Evolutionary conservation across 2,888 invertebrate species (phyloP).

Genomic region (Andrena camellia): DNA sequence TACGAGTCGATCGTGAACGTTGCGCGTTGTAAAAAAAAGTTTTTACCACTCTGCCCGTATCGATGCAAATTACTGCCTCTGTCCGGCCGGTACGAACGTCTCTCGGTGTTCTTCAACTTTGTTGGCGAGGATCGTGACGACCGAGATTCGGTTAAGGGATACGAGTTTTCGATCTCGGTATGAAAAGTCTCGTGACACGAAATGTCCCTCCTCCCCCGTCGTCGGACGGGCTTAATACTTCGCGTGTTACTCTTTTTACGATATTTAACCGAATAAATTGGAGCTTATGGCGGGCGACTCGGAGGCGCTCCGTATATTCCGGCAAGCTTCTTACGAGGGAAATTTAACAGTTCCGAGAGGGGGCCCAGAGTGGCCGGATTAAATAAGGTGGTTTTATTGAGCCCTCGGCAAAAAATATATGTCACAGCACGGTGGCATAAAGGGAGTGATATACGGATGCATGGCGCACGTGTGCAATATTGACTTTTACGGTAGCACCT

Average conservation of each 20-base stretch:
- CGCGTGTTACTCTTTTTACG: slow-evolving; percentile 15
- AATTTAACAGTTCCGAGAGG: not conserved
- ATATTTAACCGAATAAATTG: slow-evolving; percentile 13
- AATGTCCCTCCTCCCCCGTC: not conserved
- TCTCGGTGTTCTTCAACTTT: not conserved
- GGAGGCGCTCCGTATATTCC: not conserved
- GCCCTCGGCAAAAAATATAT: not conserved
- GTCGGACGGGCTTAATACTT: not conserved
- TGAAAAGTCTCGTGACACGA: not conserved
- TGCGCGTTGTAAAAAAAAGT: slow-evolving; percentile 10
- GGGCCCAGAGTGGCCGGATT: slow-evolving; percentile 18
- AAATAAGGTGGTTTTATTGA: slow-evolving; percentile 44
- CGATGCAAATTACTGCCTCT: not conserved
- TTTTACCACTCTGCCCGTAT: not conserved
- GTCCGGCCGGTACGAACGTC: not conserved
- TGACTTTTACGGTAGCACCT: slow-evolving; percentile 50
- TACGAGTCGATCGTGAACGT: not conserved
- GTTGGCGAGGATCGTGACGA: not conserved
- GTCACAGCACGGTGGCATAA: slow-evolving; percentile 9
- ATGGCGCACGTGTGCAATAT: slow-evolving; percentile 44
- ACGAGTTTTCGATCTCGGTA: no score
- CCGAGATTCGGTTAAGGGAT: no score
- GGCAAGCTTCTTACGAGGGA: not conserved
- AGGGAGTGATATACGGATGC: slow-evolving; percentile 39
- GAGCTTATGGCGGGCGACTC: not conserved